Evolutionary conservation across 2,113 vertebrate genomes (phyloP), one percentile per base, ranked within the genome.

Genomic region (Varanus komodoensis): DNA sequence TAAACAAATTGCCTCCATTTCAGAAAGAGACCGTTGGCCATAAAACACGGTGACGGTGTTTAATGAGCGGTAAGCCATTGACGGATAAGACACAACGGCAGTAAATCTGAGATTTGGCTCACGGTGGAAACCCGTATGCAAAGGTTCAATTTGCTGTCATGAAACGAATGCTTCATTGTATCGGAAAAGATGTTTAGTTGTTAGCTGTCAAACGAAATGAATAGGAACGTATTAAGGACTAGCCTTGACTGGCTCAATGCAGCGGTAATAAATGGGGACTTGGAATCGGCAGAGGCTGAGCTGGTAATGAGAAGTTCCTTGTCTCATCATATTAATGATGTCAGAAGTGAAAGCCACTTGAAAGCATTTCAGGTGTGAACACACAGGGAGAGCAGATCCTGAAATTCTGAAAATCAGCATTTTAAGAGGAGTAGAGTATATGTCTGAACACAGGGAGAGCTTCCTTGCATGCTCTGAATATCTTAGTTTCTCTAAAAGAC

Each of bases 231-330:
- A 64, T 68, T 75, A 84, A 77, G 19, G 82, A 89, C 44, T 3
- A 68, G 50, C 34, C 29, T 67, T 92, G 73, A 48, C 81, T n/a
- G 48, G 88, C 81, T 86, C 64, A 48, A 83, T 75, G 82, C n/a
- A 89, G 50, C n/a, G 21, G 23, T 44, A 64, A 80, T 88, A 80
- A 91, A 81, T 67, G 57, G 90, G 17, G 84, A 21, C n/a, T 89
- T 1, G 50, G 68, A 0, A 32, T 88, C 54, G 17, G 44, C 48
- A 34, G 82, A 71, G 52, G 5, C 67, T 90, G 87, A 94, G 87
- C 12, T 82, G 75, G 75, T 68, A 89, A 75, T n/a, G 69, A 84
- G 88, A 89, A 87, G 34, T 34, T 87, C 34, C 92, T 83, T 91
- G 81, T 90, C 91, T 86, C 74, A 77, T 80, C 44, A 1, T 7